Conservation (phyloP, 2,888 invertebrate genomes). For the Cotesia congregata region DNA sequence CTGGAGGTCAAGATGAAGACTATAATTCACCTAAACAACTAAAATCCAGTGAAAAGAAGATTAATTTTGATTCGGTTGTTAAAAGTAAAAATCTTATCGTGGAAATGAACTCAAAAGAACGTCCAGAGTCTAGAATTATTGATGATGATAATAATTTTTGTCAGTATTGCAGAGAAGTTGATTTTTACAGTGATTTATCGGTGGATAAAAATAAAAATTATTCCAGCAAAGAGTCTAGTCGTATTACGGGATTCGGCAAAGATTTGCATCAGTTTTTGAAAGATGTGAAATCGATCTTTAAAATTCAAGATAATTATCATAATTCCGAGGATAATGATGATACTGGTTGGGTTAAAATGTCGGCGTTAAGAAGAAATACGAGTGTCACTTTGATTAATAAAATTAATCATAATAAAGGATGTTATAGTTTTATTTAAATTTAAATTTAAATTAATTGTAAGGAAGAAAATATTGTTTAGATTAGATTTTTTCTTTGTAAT, state of each 20-base stretch:
- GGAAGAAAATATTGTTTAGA: neutral
- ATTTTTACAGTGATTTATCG: neutral
- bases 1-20: neutral
- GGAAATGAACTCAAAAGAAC: neutral
- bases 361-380: neutral
- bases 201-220: neutral
- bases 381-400: slow-evolving; percentile 3
- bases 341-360: neutral
- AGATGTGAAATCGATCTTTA: neutral
- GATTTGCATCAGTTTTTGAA: neutral
- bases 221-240: neutral
- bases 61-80: neutral
- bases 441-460: neutral
- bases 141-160: neutral
- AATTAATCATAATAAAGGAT: neutral
- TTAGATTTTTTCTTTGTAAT: too few species aligned
- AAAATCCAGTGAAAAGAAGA: neutral
- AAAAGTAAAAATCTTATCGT: neutral
- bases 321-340: neutral
- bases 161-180: neutral
- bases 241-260: neutral
- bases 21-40: neutral
- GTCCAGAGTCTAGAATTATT: neutral
- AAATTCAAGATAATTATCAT: neutral
- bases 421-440: slow-evolving; percentile 2